Evolutionary conservation across 2,888 invertebrate genomes (phyloP), one percentile per base, ranked within the genome.

Genomic region (Lasioglossum calceatum): DNA sequence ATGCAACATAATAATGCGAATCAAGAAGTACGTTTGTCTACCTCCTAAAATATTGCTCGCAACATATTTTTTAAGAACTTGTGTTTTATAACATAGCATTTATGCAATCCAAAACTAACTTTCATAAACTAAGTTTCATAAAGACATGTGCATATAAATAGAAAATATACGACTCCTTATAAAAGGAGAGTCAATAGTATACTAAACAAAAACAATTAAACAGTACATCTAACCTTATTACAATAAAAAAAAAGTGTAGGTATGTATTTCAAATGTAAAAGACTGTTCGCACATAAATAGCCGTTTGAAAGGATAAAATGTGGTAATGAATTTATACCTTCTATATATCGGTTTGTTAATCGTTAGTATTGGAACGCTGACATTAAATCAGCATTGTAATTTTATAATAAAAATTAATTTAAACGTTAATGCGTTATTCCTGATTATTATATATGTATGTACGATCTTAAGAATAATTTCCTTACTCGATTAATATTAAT

Each of bases 1-100:
- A 76, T 73, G 84, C 64, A 86, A 73, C 64, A 82, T 79, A 74
- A 77, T 88, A 90, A 87, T 71, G 42, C 76, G 81, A 85, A 85
- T 78, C 71, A 80, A 81, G 72, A 75, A 86, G 61, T 79, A 85
- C 64, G 39, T 85, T 82, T 77, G 81, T 86, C 47, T 76, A 83
- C 23, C 79, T 83, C 70, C 42, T 42, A 44, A 87, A 86, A 70
- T 77, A 79, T 87, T 79, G 54, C 54, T 44, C n/a, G 74, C 71
- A 42, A 85, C 42, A 84, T 64, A 64, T 42, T 67, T 83, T 36
- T 64, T 61, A 75, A 83, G 23, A 67, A 54, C 79, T 81, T 80
- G 79, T 71, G 50, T 81, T 72, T 50, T 71, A 78, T 72, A 58
- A 77, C 44, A 44, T 32, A 73, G 42, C 81, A 83, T 78, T 84